Percentiles rank a stretch among this genome's conserved stretches.
Evolutionary conservation across 1,140 invertebrate species (phyloP).

Genomic region (Dicyema japonicum): DNA sequence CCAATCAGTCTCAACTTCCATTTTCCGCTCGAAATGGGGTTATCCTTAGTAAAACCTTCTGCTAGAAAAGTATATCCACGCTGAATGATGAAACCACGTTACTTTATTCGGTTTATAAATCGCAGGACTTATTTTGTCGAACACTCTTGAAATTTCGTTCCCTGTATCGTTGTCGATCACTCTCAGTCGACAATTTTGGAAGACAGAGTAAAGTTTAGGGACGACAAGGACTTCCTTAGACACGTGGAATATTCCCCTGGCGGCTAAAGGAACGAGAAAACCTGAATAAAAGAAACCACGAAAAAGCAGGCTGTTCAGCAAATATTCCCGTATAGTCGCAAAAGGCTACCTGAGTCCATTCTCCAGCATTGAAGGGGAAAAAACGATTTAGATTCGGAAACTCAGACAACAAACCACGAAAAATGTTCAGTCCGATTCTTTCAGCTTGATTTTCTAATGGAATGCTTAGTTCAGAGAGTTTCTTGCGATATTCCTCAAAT

Average conservation of each 20-base stretch:
- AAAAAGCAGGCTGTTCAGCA: conserved; percentile 12
- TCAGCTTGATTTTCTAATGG: too few relatives aligned
- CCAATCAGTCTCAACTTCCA: conserved; percentile 19
- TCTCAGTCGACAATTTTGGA: conserved; percentile 13
- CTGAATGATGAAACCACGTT: conserved; percentile 1
- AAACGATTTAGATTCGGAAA: too few relatives aligned
- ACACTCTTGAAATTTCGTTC: conserved; percentile 14
- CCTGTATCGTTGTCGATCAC: conserved; percentile 19
- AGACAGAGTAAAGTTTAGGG: conserved; percentile 12
- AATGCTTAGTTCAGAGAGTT: too few relatives aligned
- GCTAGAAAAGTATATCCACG: conserved; percentile 18
- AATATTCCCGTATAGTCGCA: conserved; percentile 13
- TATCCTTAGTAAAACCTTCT: conserved; percentile 11
- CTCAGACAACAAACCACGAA: too few relatives aligned
- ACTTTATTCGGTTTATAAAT: conserved; percentile 19
- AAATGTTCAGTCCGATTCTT: too few relatives aligned
- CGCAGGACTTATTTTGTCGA: conserved; percentile 16
- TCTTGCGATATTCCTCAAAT: too few relatives aligned
- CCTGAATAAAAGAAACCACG: conserved; percentile 18
- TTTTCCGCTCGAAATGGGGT: conserved; percentile 8
- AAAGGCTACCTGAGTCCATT: conserved; percentile 18
- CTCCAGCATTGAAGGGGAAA: conserved; percentile 16
- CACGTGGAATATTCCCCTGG: conserved; percentile 16
- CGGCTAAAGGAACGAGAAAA: conserved; percentile 5
- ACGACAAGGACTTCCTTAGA: conserved; percentile 13